Evolutionary conservation across 2,113 vertebrate genomes (phyloP), one percentile per base, ranked within the genome.

Genomic region (Rhineura floridana): DNA sequence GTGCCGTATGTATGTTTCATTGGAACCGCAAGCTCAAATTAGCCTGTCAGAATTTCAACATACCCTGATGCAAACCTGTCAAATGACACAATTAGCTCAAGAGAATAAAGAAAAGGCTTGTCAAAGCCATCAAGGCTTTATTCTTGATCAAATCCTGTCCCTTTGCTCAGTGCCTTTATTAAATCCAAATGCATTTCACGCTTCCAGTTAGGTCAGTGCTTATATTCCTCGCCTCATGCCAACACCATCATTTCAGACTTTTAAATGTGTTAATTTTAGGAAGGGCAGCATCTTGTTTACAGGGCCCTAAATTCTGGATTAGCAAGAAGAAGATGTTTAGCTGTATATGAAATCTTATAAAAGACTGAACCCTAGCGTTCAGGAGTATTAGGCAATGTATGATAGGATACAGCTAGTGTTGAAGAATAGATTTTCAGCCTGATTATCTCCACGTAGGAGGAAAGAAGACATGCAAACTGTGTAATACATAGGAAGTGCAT

Each of bases 21-120:
- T 88, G 94, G 94, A 95, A 94, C 85, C 87, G 70, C 87, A 96
- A 92, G 96, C 95, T 96, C 90, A 93, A 94, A 97, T 97, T 96
- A 97, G 94, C 89, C 95, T 96, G 96, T 97, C 95, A 96, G 95
- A 91, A 91, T 94, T 89, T 96, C 92, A 89, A 90, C 90, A 55
- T 91, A 92, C 85, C 87, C 89, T 91, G 93, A 95, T 88, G 92
- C 92, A 93, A 87, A 94, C 46, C 65, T 95, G 95, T 96, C 96
- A 95, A 95, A 91, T 93, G 92, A 93, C 91, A 96, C 95, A 96
- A 95, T 97, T 96, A 97, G 92, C 92, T 95, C 87, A 80, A 93
- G 90, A 95, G 95, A 95, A 93, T 93, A 91, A 95, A 96, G 94
- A 94, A 93, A 91, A 93, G 91, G 84, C 90, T 95, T 95, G 94